phyloP scores from a whole-genome alignment of 1,140 invertebrate genomes.

The Teleogryllus occipitalis region DNA sequence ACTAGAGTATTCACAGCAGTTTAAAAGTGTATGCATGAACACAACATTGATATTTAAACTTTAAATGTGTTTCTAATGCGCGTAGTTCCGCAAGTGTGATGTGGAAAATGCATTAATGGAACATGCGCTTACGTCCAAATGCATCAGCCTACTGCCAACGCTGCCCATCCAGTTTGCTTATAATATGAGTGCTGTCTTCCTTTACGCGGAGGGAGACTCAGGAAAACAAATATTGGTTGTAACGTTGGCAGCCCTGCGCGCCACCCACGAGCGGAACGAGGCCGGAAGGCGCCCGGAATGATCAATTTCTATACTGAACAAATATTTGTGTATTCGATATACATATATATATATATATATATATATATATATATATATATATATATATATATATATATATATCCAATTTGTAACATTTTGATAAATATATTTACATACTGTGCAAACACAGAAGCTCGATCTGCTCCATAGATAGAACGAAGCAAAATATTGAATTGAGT shows the following conservation, averaged over 20 bases:
- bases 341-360: neutral
- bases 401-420: neutral
- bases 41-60: too few relatives aligned
- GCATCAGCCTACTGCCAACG: too few relatives aligned
- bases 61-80: too few relatives aligned
- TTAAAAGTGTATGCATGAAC: too few relatives aligned
- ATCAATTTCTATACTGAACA: constrained; percentile 1
- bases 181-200: neutral
- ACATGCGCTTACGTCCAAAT: too few relatives aligned
- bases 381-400: neutral
- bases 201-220: neutral
- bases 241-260: neutral
- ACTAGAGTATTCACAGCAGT: too few relatives aligned
- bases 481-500: constrained; percentile 1
- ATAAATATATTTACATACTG: neutral
- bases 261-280: neutral
- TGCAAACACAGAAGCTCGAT: neutral
- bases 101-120: too few relatives aligned
- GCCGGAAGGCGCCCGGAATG: neutral
- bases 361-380: too few relatives aligned
- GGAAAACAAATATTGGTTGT: neutral
- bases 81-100: too few relatives aligned
- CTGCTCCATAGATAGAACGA: neutral
- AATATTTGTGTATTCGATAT: neutral
- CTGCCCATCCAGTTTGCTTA: neutral